phyloP scores from a whole-genome alignment of 1,140 invertebrate genomes.

The Anadara kagoshimensis region DNA sequence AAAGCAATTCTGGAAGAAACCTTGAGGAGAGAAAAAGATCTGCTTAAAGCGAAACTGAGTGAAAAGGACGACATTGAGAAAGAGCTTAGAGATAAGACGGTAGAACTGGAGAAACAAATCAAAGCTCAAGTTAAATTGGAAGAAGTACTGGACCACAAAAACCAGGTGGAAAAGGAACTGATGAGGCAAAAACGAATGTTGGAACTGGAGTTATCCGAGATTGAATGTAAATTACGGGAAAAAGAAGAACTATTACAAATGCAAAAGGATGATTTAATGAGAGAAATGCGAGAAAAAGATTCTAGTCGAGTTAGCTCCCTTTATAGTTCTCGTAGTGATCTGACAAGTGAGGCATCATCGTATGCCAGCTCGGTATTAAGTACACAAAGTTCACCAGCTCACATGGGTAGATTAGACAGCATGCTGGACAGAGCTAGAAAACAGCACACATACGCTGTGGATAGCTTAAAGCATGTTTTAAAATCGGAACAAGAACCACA shows the following conservation, averaged over 20 bases:
- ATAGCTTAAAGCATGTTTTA: no score
- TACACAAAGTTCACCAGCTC: no score
- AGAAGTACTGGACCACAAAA: constrained; percentile 60
- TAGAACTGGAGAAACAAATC: constrained; percentile 49
- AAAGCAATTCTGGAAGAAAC: constrained; percentile 54
- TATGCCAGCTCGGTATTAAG: no score
- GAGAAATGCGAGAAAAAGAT: constrained; percentile 43
- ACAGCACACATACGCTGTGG: no score
- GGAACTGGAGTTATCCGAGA: constrained; percentile 62
- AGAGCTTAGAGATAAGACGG: constrained; percentile 45
- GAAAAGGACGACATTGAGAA: constrained; percentile 48
- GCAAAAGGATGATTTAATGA: constrained; percentile 57
- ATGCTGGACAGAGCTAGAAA: no score
- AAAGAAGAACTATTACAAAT: constrained; percentile 60
- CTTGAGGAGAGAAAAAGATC: constrained; percentile 53
- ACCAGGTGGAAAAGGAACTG: constrained; percentile 62
- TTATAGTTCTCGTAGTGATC: no score
- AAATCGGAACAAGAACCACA: no score
- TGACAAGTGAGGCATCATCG: no score
- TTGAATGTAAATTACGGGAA: constrained; percentile 60
- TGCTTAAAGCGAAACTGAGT: constrained; percentile 39
- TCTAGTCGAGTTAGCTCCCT: no score
- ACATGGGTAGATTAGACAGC: no score
- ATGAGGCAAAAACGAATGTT: constrained; percentile 65
- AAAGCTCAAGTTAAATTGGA: constrained; percentile 58